Base-by-base conservation (phyloP, 2,797 vertebrate genomes). In the Dipus sagitta region DNA sequence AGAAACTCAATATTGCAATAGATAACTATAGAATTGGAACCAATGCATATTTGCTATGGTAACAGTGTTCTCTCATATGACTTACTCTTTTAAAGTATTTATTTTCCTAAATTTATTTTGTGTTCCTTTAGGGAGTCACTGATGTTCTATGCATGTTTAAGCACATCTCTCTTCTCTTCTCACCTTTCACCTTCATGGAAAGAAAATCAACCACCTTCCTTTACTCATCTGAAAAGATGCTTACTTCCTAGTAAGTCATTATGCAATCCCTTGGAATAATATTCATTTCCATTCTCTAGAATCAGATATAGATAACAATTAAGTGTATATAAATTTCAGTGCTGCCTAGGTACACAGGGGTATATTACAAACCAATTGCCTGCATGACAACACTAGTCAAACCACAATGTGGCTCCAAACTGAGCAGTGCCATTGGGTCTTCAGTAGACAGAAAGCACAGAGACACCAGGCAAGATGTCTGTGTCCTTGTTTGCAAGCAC, bases 301-400 rank as follows among this genome's bases (percentile, higher is more conserved):
- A 34, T 90, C 34, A 62, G 71, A 18, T 32, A 90, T 18, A 47
- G 8, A 52, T 79, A 82, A 75, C 76, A 87, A 52, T 68, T 72
- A 92, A 90, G 76, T 12, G 34, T 11, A 83, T 38, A 18, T n/a
- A 82, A 82, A 62, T 3, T 14, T 92, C 67, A 4, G 84, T 94
- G 58, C 70, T 75, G 52, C 34, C 77, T 13, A 74, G 77, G 23
- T 14, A 17, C 47, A 79, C 54, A 76, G 18, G 14, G 12, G 18
- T 47, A 88, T 15, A 18, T 28, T 84, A 26, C 11, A 58, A 65
- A 71, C 30, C 88, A 62, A 80, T 18, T 80, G 10, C 6, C 58
- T 47, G 38, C 54, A 17, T 72, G 60, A 72, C 84, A 18, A 78
- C 20, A 28, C 32, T 52, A 6, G 4, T 70, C 64, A 47, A 84